phyloP scores from a whole-genome alignment of 1,140 invertebrate species.

The Scaptomyza montana region DNA sequence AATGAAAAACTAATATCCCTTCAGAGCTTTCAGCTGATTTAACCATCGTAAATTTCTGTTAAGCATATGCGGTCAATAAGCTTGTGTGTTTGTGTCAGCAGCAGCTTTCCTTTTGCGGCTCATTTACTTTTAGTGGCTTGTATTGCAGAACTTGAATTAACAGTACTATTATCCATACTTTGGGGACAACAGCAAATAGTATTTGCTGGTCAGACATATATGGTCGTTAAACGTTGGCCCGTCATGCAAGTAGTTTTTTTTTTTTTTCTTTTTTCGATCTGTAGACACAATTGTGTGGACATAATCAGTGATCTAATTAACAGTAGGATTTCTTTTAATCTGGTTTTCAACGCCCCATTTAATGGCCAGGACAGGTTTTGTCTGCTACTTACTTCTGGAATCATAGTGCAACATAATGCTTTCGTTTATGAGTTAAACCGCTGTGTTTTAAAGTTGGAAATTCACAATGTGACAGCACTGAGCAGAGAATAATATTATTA shows the following conservation, averaged over 20 bases:
- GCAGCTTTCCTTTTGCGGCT: constrained; percentile 1
- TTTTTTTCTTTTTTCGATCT: too few species aligned
- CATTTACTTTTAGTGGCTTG: background rate
- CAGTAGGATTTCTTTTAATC: constrained; percentile 25
- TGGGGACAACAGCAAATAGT: constrained; percentile 9
- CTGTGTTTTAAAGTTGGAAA: background rate
- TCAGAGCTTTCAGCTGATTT: background rate
- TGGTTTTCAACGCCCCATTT: constrained; percentile 8
- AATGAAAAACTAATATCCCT: too few species aligned
- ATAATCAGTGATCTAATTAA: constrained; percentile 41
- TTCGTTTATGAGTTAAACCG: too few species aligned
- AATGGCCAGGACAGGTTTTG: constrained; percentile 7
- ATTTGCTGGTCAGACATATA: constrained; percentile 25
- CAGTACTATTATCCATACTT: constrained; percentile 26
- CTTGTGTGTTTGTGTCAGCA: background rate
- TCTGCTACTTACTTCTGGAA: too few species aligned
- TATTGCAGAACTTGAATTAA: constrained; percentile 36
- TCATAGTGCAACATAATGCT: background rate
- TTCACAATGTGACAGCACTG: too few species aligned
- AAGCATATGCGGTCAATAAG: background rate
- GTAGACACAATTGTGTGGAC: constrained; percentile 5
- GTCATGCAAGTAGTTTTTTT: background rate
- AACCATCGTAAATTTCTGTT: background rate
- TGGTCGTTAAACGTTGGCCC: constrained; percentile 13
- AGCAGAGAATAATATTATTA: too few species aligned